These are phyloP conservation scores for Mythimna impura DNA, from an alignment of 2,888 invertebrate genomes.

Conservation along the genomic window DNA sequence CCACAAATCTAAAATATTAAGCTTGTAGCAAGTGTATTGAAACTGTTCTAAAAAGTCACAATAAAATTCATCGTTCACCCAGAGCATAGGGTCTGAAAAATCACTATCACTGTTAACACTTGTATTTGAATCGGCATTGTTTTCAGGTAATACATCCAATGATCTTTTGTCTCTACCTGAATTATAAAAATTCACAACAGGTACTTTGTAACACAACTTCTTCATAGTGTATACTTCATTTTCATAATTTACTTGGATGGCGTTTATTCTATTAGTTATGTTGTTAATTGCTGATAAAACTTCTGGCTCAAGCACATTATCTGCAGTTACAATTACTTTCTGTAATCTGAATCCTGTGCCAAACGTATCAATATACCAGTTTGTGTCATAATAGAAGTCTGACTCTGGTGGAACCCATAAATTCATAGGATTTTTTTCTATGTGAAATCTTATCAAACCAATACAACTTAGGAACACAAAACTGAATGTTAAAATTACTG, in stretches of 20 bases:
- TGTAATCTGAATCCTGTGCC: constrained; percentile 92
- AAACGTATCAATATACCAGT: constrained; percentile 93
- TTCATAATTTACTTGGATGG: constrained; percentile 76
- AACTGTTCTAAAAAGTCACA: constrained; percentile 92
- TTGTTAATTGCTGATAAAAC: constrained; percentile 89
- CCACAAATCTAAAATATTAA: constrained; percentile 94
- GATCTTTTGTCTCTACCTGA: constrained; percentile 74
- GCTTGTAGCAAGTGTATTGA: constrained; percentile 91
- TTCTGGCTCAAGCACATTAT: constrained; percentile 92
- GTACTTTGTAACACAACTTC: constrained; percentile 86
- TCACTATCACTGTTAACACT: constrained; percentile 72
- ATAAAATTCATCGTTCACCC: constrained; percentile 90
- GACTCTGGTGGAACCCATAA: constrained; percentile 94
- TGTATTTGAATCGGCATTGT: constrained; percentile 51
- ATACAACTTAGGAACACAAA: constrained; percentile 90
- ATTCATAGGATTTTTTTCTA: constrained; percentile 94
- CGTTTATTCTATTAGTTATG: constrained; percentile 87
- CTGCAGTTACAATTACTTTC: constrained; percentile 91
- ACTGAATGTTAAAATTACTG: constrained; percentile 89
- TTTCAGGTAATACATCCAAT: constrained; percentile 64
- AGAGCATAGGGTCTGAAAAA: constrained; percentile 90
- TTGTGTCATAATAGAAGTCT: constrained; percentile 92
- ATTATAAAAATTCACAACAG: constrained; percentile 82
- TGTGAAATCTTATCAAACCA: constrained; percentile 92
- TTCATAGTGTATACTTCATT: constrained; percentile 73